Percentiles rank a stretch among this genome's conserved stretches.
These are phyloP conservation scores for Tetragonula clypearis DNA, from an alignment of 1,140 invertebrate species.

Conservation along the genomic window DNA sequence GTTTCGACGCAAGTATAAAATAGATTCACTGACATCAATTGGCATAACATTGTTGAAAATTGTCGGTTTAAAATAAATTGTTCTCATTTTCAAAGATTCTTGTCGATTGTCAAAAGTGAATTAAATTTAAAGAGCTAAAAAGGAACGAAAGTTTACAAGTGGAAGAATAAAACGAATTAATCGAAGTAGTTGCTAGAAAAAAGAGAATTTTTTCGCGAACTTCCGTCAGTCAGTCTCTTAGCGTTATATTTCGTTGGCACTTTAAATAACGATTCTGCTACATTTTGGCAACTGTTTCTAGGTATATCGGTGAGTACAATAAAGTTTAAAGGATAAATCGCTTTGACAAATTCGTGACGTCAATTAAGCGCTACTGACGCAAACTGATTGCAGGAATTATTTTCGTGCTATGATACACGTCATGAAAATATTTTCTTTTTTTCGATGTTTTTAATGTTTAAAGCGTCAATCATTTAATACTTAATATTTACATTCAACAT, in stretches of 20 bases:
- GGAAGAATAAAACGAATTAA: too few species aligned
- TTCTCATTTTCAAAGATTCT: too few species aligned
- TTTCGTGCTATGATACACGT: neutral
- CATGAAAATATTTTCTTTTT: neutral
- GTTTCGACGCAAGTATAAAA: too few species aligned
- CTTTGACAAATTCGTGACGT: slow-evolving; percentile 8
- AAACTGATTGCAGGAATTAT: neutral
- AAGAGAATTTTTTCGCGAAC: too few species aligned
- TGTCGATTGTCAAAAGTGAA: too few species aligned
- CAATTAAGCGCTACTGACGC: neutral
- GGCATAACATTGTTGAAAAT: too few species aligned
- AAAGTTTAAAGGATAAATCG: slow-evolving; percentile 1
- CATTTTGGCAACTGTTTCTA: neutral
- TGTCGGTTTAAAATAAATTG: too few species aligned
- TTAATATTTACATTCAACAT: neutral
- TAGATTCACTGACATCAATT: too few species aligned
- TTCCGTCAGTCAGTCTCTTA: neutral
- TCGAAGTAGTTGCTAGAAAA: too few species aligned
- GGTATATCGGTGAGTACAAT: neutral
- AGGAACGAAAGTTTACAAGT: too few species aligned
- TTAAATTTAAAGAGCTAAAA: too few species aligned
- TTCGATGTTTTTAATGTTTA: neutral
- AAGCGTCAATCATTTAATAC: neutral
- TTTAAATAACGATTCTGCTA: neutral
- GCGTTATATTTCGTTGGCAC: neutral